Base-by-base conservation (phyloP, 2,113 vertebrate species). In the Anoplopoma fimbria region DNA sequence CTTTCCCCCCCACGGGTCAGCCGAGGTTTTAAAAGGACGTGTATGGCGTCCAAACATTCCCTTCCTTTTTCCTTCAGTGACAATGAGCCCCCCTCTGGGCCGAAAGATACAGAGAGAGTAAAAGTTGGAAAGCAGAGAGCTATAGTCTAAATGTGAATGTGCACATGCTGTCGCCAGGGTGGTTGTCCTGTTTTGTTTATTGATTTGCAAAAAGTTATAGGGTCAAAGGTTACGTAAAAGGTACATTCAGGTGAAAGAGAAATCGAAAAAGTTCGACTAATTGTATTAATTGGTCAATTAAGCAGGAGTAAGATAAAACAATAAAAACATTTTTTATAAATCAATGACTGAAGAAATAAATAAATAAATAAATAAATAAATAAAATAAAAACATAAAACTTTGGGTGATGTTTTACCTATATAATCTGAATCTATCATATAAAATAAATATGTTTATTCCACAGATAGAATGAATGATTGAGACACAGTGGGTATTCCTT, bases 61-160 rank as follows among this genome's bases (percentile, higher is more conserved):
- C 70, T 85, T 84, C 85, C 77, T 64, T 79, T 89, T 85, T 3
- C 53, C 68, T 31, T 62, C 15, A 3, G 9, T 75, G 60, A 88
- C 87, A 91, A 87, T 86, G 70, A 51, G 69, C 12, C 55, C 53
- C 78, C 70, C 78, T 40, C 82, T 74, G 83, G 73, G 83, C 27
- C 74, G n/a, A 74, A 40, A 36, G 47, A 53, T 23, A 42, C 68
- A 45, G 72, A 47, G 69, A 51, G 67, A 29, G 4, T 29, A 0
- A 6, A 65, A 67, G n/a, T 0, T 64, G 36, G 21, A 33, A 47
- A 69, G 38, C 51, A 75, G 25, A n/a, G 9, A 21, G 17, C 25
- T 17, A 33, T 4, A 29, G 53, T 84, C 15, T 62, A 31, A 69
- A 65, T 31, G 36, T 57, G 13, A 69, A 64, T 25, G 3, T 21